Evolutionary conservation across 2,113 vertebrate species (phyloP), one percentile per base, ranked within the genome.

Genomic region (Nycticryphes semicollaris): DNA sequence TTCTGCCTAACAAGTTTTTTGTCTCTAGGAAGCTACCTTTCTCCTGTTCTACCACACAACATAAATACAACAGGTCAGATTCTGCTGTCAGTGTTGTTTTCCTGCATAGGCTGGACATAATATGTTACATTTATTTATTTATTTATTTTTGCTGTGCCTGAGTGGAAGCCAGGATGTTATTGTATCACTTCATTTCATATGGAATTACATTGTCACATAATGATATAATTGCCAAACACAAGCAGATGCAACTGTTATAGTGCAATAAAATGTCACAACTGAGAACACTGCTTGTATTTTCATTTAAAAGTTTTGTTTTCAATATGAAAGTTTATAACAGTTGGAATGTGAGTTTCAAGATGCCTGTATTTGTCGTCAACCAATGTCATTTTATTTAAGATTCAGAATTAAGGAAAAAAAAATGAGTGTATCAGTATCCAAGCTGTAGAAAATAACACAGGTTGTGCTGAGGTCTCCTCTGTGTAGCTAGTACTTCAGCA

Each of bases 261-360:
- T 80, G 60, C 87, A 82, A 90, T 94, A 96, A 96, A 96, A 91
- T 76, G 56, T 85, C 81, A 80, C 62, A 89, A 92, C 94, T 69
- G 90, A 94, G 69, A 87, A 76, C 22, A 10, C 16, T 43, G 33
- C 68, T 92, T 87, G 84, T 77, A 74, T 90, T 90, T 95, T 85
- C 82, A 73, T 92, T 69, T 82, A 41, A 86, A 86, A 89, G 90
- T 94, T 84, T 80, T n/a, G 28, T 24, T 59, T 87, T 90, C 80
- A 62, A 19, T 62, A 77, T 43, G 70, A 50, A 95, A 91, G 77
- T 94, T 95, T 35, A 37, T 30, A 64, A 9, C 24, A 56, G 64
- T 68, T 89, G 66, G 69, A 87, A 84, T 67, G n/a, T 16, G 57
- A 66, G 30, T 87, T 92, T 76, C 20, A 63, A 80, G 53, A 50